A percentile compares a stretch with the other conserved stretches of the same genome.
Conservation (phyloP, 2,797 vertebrate genomes). For the Philypnodon macrostomus region DNA sequence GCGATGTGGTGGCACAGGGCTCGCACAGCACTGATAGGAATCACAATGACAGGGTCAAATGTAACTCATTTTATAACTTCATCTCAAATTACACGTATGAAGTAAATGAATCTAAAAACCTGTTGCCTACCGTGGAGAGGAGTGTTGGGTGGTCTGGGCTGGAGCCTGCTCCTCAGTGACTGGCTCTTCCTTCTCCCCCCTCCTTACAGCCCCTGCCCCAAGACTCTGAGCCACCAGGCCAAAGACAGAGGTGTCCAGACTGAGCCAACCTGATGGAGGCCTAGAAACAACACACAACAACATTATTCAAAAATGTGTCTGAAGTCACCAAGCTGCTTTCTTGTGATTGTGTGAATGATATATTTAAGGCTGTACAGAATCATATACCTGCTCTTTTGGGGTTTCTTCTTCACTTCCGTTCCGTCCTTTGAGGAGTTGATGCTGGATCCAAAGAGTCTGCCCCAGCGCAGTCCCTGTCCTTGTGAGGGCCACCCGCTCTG, state of each 20-base stretch:
- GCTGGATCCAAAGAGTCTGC: slow-evolving; percentile 86
- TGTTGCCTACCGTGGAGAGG: slow-evolving; percentile 44
- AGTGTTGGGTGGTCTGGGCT: slow-evolving; percentile 3
- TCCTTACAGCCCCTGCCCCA: slow-evolving; percentile 77
- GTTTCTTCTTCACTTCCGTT: slow-evolving; percentile 69
- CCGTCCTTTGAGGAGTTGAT: slow-evolving; percentile 68
- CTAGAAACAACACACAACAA: slow-evolving; percentile 56
- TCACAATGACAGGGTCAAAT: no score
- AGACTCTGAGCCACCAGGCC: slow-evolving; percentile 87
- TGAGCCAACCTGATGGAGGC: slow-evolving; percentile 91
- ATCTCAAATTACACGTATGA: no score
- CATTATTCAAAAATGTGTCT: not conserved
- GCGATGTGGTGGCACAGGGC: slow-evolving; percentile 90
- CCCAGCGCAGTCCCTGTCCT: slow-evolving; percentile 90
- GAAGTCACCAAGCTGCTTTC: no score
- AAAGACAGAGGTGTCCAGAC: slow-evolving; percentile 86
- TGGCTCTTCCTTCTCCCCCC: no score
- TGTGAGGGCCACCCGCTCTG: no score
- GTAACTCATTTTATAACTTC: no score
- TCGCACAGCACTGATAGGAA: slow-evolving; percentile 88
- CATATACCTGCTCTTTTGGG: slow-evolving; percentile 36
- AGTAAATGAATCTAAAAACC: no score
- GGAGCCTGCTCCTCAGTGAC: slow-evolving; percentile 11
- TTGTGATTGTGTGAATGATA: no score
- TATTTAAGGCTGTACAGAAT: not conserved